phyloP scores from a whole-genome alignment of 2,113 vertebrate species.

The Arothron firmamentum region DNA sequence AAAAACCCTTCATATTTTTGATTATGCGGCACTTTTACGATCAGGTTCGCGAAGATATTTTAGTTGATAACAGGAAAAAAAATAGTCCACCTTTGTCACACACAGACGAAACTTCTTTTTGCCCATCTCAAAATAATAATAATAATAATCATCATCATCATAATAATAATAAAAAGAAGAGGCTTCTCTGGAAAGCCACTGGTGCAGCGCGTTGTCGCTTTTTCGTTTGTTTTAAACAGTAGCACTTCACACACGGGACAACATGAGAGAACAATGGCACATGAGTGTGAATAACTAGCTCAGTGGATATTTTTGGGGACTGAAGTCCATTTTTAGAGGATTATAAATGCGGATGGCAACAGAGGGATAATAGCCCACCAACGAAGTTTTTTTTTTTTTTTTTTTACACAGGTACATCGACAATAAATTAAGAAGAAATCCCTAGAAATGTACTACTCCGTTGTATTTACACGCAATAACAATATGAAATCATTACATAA shows the following conservation, averaged over 20 bases:
- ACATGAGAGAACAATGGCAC: conserved; percentile 76
- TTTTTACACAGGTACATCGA: conserved; percentile 84
- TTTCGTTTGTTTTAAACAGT: conserved; percentile 68
- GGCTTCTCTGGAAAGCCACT: conserved; percentile 71
- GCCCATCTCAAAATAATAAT: conserved; percentile 47
- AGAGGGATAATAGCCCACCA: conserved; percentile 75
- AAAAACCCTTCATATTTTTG: conserved; percentile 82
- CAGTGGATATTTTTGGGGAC: conserved; percentile 54
- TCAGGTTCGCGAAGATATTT: conserved; percentile 71
- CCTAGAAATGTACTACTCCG: conserved; percentile 88
- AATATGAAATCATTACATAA: conserved; percentile 99
- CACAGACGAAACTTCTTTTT: conserved; percentile 58
- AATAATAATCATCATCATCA: conserved; percentile 10
- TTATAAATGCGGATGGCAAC: conserved; percentile 78
- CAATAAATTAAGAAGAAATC: conserved; percentile 99
- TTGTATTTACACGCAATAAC: conserved; percentile 98
- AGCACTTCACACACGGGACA: conserved; percentile 76
- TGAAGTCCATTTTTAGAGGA: conserved; percentile 62
- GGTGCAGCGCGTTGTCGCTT: conserved; percentile 77
- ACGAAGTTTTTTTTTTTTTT: conserved; percentile 80
- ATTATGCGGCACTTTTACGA: conserved; percentile 73
- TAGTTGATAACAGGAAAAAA: conserved; percentile 43
- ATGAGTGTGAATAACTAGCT: conserved; percentile 66
- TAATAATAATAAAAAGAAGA: not conserved
- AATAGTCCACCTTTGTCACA: conserved; percentile 64